Percentiles rank a stretch among this genome's conserved stretches.
Evolutionary conservation across 2,797 vertebrate genomes (phyloP).

Genomic region (Parotocinclus haroldoi): DNA sequence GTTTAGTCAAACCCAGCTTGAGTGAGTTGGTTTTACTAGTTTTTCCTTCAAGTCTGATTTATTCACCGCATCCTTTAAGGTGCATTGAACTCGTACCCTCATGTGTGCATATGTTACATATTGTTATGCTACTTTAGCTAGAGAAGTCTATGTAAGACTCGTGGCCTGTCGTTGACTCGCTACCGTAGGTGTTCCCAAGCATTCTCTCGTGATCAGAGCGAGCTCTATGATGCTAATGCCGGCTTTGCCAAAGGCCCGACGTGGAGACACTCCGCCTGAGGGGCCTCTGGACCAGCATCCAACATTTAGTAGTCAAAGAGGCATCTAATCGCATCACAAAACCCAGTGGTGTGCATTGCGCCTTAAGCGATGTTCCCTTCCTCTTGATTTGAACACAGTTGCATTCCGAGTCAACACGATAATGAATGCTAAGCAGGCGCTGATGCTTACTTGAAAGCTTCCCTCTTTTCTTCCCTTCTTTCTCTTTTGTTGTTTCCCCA

Average conservation of each 20-base stretch:
- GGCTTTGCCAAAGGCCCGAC: constrained; percentile 52
- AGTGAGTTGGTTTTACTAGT: too few species aligned
- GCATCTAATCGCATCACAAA: constrained; percentile 19
- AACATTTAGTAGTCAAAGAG: constrained; percentile 41
- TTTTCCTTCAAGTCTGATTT: too few species aligned
- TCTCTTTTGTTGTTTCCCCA: neutral
- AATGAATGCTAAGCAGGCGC: constrained; percentile 42
- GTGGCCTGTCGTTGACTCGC: constrained; percentile 8
- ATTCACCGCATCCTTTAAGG: too few species aligned
- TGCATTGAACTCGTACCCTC: neutral
- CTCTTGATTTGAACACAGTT: constrained; percentile 29
- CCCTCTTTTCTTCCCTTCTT: constrained; percentile 15
- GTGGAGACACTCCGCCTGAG: constrained; percentile 25
- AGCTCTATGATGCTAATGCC: constrained; percentile 57
- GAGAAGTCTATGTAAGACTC: too few species aligned
- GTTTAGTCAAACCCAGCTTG: too few species aligned
- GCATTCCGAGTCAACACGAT: constrained; percentile 23
- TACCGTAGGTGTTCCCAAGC: constrained; percentile 29
- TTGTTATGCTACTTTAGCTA: too few species aligned
- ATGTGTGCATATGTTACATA: too few species aligned
- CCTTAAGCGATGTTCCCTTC: constrained; percentile 31
- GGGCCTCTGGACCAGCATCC: constrained; percentile 34
- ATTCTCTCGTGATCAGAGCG: constrained; percentile 17
- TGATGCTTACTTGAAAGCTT: constrained; percentile 35
- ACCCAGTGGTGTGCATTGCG: constrained; percentile 12